These are phyloP conservation scores for Siniperca undulata DNA, from an alignment of 2,797 vertebrate species.

Conservation along the genomic window DNA sequence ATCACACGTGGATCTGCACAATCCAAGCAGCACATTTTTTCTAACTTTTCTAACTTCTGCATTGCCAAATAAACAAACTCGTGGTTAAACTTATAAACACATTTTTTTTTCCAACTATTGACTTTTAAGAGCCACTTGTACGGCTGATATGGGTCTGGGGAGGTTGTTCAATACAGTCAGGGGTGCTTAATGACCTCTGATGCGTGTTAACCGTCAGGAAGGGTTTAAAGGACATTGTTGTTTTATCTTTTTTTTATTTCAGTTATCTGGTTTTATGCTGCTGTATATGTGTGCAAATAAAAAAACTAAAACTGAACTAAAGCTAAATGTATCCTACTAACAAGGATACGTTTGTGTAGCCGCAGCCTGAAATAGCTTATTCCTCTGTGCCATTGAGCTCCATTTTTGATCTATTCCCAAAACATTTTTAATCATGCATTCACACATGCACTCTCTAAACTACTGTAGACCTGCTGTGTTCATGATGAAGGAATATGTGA, in stretches of 20 bases:
- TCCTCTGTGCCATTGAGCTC: too few species aligned
- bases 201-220: not conserved
- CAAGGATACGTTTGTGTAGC: too few species aligned
- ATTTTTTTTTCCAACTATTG: not conserved
- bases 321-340: too few species aligned
- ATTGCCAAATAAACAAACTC: not conserved
- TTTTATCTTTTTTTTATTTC: not conserved
- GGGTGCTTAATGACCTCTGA: not conserved
- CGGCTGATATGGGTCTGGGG: not conserved
- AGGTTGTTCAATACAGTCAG: not conserved
- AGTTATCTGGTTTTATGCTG: not conserved
- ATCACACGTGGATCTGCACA: not conserved
- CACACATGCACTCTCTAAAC: too few species aligned
- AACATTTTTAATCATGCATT: too few species aligned
- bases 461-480: too few species aligned
- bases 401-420: too few species aligned
- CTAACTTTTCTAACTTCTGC: not conserved
- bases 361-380: too few species aligned
- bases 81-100: conserved; percentile 1
- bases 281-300: not conserved
- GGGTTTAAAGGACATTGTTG: not conserved
- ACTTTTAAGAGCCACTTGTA: not conserved
- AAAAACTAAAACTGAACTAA: too few species aligned
- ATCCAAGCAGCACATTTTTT: not conserved
- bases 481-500: too few species aligned